Evolutionary conservation across 2,797 vertebrate genomes (phyloP), one percentile per base, ranked within the genome.

Genomic region (Silurus lanzhouensis): DNA sequence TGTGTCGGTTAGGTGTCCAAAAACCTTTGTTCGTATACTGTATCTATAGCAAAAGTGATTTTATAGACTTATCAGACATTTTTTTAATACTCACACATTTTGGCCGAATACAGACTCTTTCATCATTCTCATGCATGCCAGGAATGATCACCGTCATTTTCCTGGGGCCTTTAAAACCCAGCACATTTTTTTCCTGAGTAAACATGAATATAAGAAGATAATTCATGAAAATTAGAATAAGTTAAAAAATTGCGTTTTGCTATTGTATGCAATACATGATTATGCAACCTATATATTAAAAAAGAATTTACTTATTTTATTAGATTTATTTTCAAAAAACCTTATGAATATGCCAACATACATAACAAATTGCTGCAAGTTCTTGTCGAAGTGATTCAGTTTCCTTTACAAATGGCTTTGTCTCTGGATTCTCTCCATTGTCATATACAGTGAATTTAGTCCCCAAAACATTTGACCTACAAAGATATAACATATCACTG

Each of bases 81-180:
- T 46, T 67, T 22, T 57, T 31, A 27, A 84, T 58, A 91, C 95
- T 88, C 91, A 98, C 97, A 52, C 87, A 96, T 89, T 94, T 94
- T 6, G 96, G 96, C 57, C 90, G 90, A 77, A 97, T 93, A 58
- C 90, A 88, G 81, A 97, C 95, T 91, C 96, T 94, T 83, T 95
- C 94, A 58, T 96, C 94, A 5, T 94, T 94, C 38, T 92, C 92
- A 86, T 95, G 89, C 92, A 97, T 95, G 63, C 94, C 96, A 0
- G 97, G 97, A 87, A 97, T 95, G 88, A 97, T 92, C 81, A 97
- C 95, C 0, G 94, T 96, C 96, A 97, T 97, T 91, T 96, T 97
- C 78, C 96, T 94, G 7, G 97, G 97, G 25, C 96, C 96, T 89
- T 93, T 95, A 74, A 96, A 96, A 46, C 97, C 97, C 68, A 97